These are phyloP conservation scores for Gymnocheta viridis DNA, from an alignment of 2,888 invertebrate genomes.

Conservation along the genomic window DNA sequence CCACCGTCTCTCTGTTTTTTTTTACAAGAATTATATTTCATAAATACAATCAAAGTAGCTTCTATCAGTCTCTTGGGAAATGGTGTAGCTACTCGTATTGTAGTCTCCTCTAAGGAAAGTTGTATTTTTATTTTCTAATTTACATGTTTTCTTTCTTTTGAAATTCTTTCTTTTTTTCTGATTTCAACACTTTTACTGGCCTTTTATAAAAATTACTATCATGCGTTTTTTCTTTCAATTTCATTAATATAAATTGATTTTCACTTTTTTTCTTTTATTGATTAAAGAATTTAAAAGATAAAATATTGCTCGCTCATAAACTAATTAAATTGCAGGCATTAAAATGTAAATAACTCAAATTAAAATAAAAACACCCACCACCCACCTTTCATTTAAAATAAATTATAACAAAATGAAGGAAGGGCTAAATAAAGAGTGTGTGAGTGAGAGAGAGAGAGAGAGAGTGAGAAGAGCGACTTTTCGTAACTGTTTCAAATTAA, in stretches of 20 bases:
- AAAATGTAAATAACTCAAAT: slow-evolving; percentile 12
- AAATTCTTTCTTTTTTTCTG: slow-evolving; percentile 33
- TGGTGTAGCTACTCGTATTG: neutral
- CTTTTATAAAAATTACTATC: slow-evolving; percentile 25
- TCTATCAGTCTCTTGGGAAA: neutral
- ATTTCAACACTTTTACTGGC: slow-evolving; percentile 52
- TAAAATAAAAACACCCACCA: slow-evolving; percentile 19
- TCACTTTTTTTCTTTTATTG: slow-evolving; percentile 29
- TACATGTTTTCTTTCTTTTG: slow-evolving; percentile 34
- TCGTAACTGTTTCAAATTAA: slow-evolving; percentile 31
- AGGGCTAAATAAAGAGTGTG: neutral
- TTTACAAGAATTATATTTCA: no score
- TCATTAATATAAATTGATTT: slow-evolving; percentile 45
- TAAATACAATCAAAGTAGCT: no score
- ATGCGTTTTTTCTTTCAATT: slow-evolving; percentile 13
- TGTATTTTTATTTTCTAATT: slow-evolving; percentile 20
- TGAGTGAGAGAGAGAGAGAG: no score
- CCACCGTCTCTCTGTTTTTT: no score
- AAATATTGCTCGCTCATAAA: slow-evolving; percentile 2
- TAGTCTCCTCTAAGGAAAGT: slow-evolving; percentile 22
- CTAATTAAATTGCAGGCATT: neutral
- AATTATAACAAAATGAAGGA: neutral
- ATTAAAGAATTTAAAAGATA: slow-evolving; percentile 34
- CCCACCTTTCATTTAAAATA: slow-evolving; percentile 12
- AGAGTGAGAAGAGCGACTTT: no score